Evolutionary conservation across 1,140 invertebrate species (phyloP).

Genomic region (Drosophila miranda): DNA sequence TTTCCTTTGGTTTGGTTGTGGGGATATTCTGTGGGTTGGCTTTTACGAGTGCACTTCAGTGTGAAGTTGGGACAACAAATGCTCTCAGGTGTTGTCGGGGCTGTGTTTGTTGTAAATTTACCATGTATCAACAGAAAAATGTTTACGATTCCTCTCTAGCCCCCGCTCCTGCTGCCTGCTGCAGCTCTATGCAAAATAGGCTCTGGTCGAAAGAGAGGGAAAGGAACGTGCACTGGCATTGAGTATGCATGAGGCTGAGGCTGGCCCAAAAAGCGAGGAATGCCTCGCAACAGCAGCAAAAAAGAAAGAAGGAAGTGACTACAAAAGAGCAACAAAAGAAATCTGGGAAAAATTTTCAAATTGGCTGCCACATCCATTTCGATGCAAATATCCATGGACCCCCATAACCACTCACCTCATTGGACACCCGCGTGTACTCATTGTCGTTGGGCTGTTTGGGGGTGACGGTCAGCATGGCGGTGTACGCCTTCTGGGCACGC

Average conservation of each 20-base stretch:
- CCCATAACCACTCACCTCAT: constrained; percentile 84
- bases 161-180: not conserved
- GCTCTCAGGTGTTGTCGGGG: constrained; percentile 14
- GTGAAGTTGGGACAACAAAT: constrained; percentile 30
- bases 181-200: constrained; percentile 40
- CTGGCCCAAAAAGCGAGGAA: not conserved
- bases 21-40: not conserved
- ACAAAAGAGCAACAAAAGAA: constrained; percentile 15
- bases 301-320: constrained; percentile 1
- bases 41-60: constrained; percentile 16
- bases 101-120: constrained; percentile 35
- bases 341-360: constrained; percentile 26
- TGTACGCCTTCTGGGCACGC: constrained; percentile 93
- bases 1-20: constrained; percentile 15
- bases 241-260: constrained; percentile 54
- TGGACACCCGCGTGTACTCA: constrained; percentile 90
- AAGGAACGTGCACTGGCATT: constrained; percentile 41
- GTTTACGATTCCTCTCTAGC: constrained; percentile 31
- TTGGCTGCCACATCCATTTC: constrained; percentile 49
- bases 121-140: constrained; percentile 41
- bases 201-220: constrained; percentile 2
- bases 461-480: constrained; percentile 95
- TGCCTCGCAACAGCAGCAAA: not conserved
- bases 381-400: constrained; percentile 50
- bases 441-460: constrained; percentile 90